phyloP scores from a whole-genome alignment of 2,113 vertebrate species.

The Phalacrocorax aristotelis region DNA sequence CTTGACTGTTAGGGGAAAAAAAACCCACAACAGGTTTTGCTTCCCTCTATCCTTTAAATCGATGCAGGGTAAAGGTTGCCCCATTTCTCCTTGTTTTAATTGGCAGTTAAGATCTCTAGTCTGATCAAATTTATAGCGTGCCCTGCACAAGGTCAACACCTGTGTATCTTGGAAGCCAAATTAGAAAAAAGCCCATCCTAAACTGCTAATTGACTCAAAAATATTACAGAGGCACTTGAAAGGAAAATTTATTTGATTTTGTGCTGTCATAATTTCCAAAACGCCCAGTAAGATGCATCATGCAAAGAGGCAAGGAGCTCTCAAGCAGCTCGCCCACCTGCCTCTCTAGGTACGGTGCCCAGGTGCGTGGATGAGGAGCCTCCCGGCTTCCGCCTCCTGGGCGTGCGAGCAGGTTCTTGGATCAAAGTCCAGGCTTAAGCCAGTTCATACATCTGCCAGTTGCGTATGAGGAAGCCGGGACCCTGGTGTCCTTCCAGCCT shows the following conservation, averaged over 20 bases:
- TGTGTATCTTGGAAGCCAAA: not conserved
- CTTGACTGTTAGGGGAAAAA: slow-evolving; percentile 1
- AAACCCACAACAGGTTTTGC: not conserved
- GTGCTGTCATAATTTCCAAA: not conserved
- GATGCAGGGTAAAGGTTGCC: not conserved
- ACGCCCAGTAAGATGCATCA: fast-evolving
- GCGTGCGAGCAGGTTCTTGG: not conserved
- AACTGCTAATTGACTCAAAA: not conserved
- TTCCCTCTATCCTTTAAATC: not conserved
- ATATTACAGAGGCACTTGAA: not conserved
- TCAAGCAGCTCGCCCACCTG: not conserved
- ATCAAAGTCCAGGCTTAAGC: fast-evolving
- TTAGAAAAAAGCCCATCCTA: not conserved
- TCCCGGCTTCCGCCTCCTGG: not conserved
- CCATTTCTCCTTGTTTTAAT: slow-evolving; percentile 24
- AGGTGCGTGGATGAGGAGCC: not conserved
- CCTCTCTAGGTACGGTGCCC: not conserved
- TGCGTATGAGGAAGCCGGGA: not conserved
- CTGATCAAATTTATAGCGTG: not conserved
- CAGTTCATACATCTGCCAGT: not conserved
- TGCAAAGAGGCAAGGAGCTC: not conserved
- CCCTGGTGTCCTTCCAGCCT: not conserved
- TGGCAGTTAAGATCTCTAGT: slow-evolving; percentile 19
- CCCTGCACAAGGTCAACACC: not conserved
- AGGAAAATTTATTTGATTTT: not conserved